phyloP scores from a whole-genome alignment of 2,797 vertebrate species.

The Poecilia velifera region DNA sequence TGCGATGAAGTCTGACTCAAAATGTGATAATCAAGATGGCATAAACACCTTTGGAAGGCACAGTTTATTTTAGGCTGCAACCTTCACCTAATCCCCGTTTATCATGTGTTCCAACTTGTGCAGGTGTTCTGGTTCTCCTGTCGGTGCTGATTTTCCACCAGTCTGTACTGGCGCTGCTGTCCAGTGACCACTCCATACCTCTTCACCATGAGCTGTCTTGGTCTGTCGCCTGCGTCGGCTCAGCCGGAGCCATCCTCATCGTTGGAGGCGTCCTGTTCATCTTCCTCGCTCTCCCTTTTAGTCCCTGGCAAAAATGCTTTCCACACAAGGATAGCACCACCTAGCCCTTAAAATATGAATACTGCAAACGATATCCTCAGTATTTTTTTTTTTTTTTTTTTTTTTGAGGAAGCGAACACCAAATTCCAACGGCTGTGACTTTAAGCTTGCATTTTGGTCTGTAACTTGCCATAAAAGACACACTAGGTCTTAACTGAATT shows the following conservation, averaged over 20 bases:
- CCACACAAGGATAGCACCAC: conserved; percentile 76
- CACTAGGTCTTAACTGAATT: conserved; percentile 61
- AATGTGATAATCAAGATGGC: not conserved
- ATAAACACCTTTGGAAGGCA: conserved; percentile 1
- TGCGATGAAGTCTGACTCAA: not conserved
- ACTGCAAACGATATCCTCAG: conserved; percentile 13
- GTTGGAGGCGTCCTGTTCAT: conserved; percentile 85
- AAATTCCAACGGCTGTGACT: conserved; percentile 34
- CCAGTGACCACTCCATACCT: conserved; percentile 78
- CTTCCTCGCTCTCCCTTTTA: conserved; percentile 81
- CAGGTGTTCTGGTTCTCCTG: conserved; percentile 87
- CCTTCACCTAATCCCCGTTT: not conserved
- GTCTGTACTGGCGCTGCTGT: conserved; percentile 83
- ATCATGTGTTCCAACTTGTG: conserved; percentile 6
- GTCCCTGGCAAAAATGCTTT: conserved; percentile 82
- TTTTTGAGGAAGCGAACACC: conserved; percentile 33
- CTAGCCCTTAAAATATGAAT: conserved; percentile 61
- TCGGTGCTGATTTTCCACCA: conserved; percentile 89
- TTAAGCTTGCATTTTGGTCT: conserved; percentile 37
- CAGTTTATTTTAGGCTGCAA: not conserved
- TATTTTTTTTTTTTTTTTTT: conserved; percentile 16
- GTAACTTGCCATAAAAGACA: conserved; percentile 43
- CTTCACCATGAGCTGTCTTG: conserved; percentile 88
- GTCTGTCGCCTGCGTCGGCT: conserved; percentile 87
- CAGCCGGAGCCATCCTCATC: conserved; percentile 84